Percentiles rank a stretch among this genome's conserved stretches.
Conservation (phyloP, 1,140 invertebrate species). For the Watersipora subatra region DNA sequence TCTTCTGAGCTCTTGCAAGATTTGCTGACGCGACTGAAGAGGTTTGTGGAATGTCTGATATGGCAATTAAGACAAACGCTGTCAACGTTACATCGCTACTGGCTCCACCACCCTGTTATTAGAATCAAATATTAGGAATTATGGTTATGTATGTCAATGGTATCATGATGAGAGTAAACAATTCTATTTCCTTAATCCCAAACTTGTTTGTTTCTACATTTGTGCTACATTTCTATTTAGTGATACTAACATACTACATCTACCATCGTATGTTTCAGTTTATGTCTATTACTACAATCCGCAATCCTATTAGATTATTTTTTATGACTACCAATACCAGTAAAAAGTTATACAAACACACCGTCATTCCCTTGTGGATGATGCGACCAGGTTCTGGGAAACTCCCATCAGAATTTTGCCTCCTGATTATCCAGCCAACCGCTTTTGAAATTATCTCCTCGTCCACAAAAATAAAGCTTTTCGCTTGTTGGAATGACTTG, state of each 20-base stretch:
- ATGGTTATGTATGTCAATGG: too few relatives aligned
- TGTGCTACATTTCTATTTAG: too few relatives aligned
- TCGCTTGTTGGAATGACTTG: slow-evolving; percentile 68
- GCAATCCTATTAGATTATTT: background rate
- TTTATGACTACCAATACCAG: background rate
- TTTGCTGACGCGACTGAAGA: background rate
- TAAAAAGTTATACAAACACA: background rate
- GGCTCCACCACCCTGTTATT: slow-evolving; percentile 45
- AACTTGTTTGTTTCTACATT: too few relatives aligned
- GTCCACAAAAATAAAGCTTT: slow-evolving; percentile 63
- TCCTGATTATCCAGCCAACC: slow-evolving; percentile 61
- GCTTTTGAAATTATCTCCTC: slow-evolving; percentile 53
- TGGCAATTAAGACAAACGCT: slow-evolving; percentile 65
- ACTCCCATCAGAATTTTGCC: slow-evolving; percentile 65
- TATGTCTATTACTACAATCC: too few relatives aligned
- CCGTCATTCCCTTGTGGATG: slow-evolving; percentile 27
- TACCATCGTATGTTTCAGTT: too few relatives aligned
- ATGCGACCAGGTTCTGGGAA: slow-evolving; percentile 48
- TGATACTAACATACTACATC: too few relatives aligned
- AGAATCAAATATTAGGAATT: too few relatives aligned
- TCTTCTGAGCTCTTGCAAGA: background rate
- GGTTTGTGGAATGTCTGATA: slow-evolving; percentile 50
- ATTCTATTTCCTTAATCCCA: background rate
- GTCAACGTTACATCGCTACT: slow-evolving; percentile 61
- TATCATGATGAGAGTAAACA: too few relatives aligned